Base-by-base conservation (phyloP, 1,140 invertebrate genomes). In the Asbolus verrucosus region DNA sequence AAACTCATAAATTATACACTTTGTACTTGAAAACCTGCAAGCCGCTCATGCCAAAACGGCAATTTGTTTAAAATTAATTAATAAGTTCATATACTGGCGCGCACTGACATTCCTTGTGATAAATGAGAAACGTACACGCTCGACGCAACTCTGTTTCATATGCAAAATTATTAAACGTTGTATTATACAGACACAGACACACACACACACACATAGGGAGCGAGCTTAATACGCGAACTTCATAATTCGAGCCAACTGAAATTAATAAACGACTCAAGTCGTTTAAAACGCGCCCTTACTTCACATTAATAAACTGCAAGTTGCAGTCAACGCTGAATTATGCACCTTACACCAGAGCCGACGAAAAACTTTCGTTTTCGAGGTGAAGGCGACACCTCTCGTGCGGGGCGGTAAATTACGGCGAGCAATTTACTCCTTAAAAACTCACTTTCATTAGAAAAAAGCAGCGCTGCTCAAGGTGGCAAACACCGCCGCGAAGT, bases 1-100 rank as follows among this genome's bases (percentile, higher is more conserved):
- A 67, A 67, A 39, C 66, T 67, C 66, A 67, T 67, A 67, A 67
- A 67, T 67, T 67, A 67, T 67, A 59, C 65, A 67, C 43, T 67
- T 67, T 67, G 65, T 59, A 54, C 65, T 67, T 54, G 43, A 67
- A 67, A 67, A 67, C 38, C 65, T 67, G 65, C 43, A 67, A 50
- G 63, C 65, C 50, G 43, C 65, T 41, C 59, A 59, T 65, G 46
- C 68, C 62, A 69, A 66, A 68, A 68, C 54, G 30, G 71, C 71
- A 72, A 74, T 75, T 75, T 75, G 74, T 72, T 72, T 65, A 67
- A 75, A 74, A 75, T 75, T 75, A 75, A 75, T 75, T 75, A 75
- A 74, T 74, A 72, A 69, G 62, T 73, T 69, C 63, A 65, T 68
- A 70, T 65, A 65, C 38, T 65, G 71, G 16, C 43, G 71, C 65